These are phyloP conservation scores for Daubentonia madagascariensis DNA, from an alignment of 2,113 vertebrate species.

Conservation along the genomic window DNA sequence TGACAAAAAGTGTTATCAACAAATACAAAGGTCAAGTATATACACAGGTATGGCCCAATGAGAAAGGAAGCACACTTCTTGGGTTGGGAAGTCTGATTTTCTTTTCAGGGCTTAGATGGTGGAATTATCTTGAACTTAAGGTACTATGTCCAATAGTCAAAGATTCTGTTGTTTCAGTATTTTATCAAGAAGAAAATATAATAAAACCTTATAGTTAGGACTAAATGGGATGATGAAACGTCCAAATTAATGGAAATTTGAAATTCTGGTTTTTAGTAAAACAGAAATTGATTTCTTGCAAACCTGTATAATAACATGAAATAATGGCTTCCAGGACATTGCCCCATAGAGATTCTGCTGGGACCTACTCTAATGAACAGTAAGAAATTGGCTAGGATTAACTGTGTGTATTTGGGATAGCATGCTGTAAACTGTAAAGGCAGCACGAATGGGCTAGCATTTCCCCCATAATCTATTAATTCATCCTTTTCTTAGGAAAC, in stretches of 20 bases:
- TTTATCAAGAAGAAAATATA: neutral
- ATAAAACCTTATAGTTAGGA: neutral
- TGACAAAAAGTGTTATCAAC: neutral
- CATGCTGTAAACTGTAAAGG: neutral
- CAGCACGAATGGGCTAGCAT: neutral
- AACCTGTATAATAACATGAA: neutral
- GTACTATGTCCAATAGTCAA: neutral
- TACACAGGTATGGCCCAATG: neutral
- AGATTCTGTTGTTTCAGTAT: neutral
- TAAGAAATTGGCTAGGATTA: neutral
- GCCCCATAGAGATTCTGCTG: neutral
- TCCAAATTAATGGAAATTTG: neutral
- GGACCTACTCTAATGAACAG: neutral
- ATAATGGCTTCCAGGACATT: neutral
- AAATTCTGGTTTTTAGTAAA: constrained; percentile 6
- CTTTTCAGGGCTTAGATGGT: neutral
- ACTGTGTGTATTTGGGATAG: neutral
- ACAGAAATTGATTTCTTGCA: neutral
- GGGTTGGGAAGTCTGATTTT: neutral
- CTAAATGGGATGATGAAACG: neutral
- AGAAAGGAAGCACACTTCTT: neutral
- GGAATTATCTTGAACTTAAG: neutral
- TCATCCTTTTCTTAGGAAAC: constrained; percentile 36
- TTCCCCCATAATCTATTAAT: neutral
- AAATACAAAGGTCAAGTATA: neutral